phyloP scores from a whole-genome alignment of 2,888 invertebrate genomes.

The Sarcophaga subvicina region DNA sequence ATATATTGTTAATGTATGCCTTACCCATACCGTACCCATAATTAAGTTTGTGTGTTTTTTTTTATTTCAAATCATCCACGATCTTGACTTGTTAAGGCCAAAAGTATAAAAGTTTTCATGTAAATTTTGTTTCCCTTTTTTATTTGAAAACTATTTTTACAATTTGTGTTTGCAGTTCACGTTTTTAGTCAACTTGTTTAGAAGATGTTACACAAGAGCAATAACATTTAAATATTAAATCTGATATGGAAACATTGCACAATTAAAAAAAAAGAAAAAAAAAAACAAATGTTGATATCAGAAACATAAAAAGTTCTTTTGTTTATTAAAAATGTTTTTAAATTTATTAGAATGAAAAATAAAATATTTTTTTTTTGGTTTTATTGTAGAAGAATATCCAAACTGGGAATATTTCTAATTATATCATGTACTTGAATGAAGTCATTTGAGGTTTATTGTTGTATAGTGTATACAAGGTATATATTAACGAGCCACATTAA shows the following conservation, averaged over 20 bases:
- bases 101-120: conserved; percentile 66
- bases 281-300: background rate
- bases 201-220: conserved; percentile 2
- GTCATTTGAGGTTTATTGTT: no score
- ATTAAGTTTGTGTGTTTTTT: background rate
- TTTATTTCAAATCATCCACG: conserved; percentile 53
- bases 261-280: background rate
- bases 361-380: background rate
- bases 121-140: conserved; percentile 62
- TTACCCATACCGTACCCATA: conserved; percentile 38
- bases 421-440: no score
- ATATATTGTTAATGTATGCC: background rate
- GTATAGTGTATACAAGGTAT: no score
- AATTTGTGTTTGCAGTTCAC: conserved; percentile 4
- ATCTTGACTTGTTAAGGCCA: conserved; percentile 65
- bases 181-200: conserved; percentile 20
- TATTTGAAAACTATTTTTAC: conserved; percentile 2
- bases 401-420: no score
- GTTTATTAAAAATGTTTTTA: background rate
- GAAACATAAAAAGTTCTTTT: background rate
- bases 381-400: no score
- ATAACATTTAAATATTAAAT: conserved; percentile 3
- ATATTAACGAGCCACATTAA: no score
- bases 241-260: conserved; percentile 2
- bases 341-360: background rate